Base-by-base conservation (phyloP, 2,113 vertebrate species). In the Colaptes auratus region DNA sequence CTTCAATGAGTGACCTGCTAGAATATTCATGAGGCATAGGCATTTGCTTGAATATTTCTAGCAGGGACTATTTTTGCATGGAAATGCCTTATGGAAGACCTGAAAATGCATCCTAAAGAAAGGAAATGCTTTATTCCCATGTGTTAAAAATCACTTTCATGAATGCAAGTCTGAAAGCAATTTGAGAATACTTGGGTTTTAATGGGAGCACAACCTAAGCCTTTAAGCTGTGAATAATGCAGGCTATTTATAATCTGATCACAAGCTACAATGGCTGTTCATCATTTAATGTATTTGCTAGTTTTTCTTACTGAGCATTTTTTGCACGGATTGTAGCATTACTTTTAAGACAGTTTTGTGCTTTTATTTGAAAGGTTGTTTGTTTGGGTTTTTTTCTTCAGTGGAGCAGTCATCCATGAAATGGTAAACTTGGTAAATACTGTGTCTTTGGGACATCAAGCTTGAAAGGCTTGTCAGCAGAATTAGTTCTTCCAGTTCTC, bases 391-490 rank as follows among this genome's bases (percentile, higher is more conserved):
- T 61, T 93, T 89, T 77, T 24, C 73, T 84, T 59, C 72, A 92
- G 46, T 7, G 50, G 52, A 53, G 39, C 82, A 86, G 66, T 82
- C 83, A 90, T 86, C 88, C 90, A 69, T 83, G 58, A 94, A 92
- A 95, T 39, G 31, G 72, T 93, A 81, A 97, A 23, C 89, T 80
- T 82, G 83, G 94, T 97, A 96, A 96, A 96, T 85, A 88, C 33
- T 13, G 15, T 73, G 66, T 93, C 79, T 95, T 71, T 48, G 35
- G 77, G 61, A 66, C 71, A 84, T 93, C 67, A 88, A 50, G 73
- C 80, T 85, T 88, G 81, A 96, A 96, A 96, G 93, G 31, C 72
- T 70, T 97, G 96, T 96, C 97, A 97, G 91, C 53, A 89, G 82
- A 96, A 94, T 92, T 71, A 90, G 90, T 83, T 74, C 84, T 89